Evolutionary conservation across 2,888 invertebrate genomes (phyloP).

Genomic region (Thecocarcelia acutangulata): DNA sequence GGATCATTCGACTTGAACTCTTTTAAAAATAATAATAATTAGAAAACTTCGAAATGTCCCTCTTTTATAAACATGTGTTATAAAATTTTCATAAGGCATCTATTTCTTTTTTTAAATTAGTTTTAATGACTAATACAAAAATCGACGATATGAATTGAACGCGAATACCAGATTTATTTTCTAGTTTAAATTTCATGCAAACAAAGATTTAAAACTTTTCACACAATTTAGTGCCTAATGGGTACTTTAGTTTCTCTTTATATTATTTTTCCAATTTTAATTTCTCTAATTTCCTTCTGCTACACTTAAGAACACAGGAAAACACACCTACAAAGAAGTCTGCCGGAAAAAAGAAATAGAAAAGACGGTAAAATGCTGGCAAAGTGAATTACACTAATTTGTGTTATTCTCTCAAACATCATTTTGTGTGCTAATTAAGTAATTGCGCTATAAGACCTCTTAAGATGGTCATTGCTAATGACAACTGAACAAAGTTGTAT

Average conservation of each 20-base stretch:
- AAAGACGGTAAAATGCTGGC: neutral
- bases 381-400: conserved; percentile 50
- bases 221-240: neutral
- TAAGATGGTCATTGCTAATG: neutral
- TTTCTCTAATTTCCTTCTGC: conserved; percentile 27
- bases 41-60: no score
- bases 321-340: neutral
- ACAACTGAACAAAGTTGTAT: neutral
- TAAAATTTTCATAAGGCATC: no score
- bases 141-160: no score
- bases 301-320: neutral
- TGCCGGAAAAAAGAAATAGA: neutral
- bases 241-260: neutral
- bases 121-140: no score
- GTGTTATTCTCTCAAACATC: conserved; percentile 49
- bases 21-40: no score
- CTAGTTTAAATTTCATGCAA: no score
- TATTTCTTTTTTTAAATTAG: no score
- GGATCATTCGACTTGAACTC: no score
- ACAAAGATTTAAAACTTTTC: no score
- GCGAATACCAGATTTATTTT: no score
- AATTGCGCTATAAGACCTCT: conserved; percentile 19
- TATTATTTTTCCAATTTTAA: neutral
- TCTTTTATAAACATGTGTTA: no score
- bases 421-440: conserved; percentile 54